phyloP scores from a whole-genome alignment of 2,888 invertebrate genomes.

The Eremobia ochroleuca region DNA sequence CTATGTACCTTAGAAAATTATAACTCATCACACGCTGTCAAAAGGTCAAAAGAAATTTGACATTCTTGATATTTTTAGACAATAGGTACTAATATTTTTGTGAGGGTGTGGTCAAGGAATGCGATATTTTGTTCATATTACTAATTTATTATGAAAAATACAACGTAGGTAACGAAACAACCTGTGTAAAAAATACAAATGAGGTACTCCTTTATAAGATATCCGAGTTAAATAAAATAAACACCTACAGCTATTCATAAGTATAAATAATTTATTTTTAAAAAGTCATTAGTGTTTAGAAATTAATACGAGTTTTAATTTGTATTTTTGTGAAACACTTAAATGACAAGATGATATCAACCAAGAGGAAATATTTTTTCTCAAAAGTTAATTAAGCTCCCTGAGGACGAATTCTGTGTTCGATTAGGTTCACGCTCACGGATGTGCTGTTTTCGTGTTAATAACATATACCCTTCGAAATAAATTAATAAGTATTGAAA shows the following conservation, averaged over 20 bases:
- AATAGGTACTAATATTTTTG: not conserved
- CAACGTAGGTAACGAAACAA: constrained; percentile 1
- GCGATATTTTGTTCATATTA: not conserved
- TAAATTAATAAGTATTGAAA: constrained; percentile 35
- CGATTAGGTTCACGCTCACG: constrained; percentile 12
- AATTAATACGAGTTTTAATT: not conserved
- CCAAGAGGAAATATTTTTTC: not conserved
- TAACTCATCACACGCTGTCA: constrained; percentile 1
- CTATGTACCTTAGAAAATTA: constrained; percentile 27
- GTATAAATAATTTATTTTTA: not conserved
- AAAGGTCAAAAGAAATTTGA: constrained; percentile 13
- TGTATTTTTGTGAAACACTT: not conserved
- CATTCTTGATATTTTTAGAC: not conserved
- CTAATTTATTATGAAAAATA: constrained; percentile 15
- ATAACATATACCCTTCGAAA: constrained; percentile 8
- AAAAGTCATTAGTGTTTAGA: not conserved
- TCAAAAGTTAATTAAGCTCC: not conserved
- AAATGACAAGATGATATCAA: not conserved
- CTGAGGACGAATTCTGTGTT: not conserved
- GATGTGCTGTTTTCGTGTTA: constrained; percentile 26
- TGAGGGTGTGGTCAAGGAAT: constrained; percentile 8
- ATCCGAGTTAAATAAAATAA: not conserved
- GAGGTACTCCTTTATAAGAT: not conserved
- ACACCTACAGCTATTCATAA: not conserved
- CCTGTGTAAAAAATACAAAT: not conserved